These are phyloP conservation scores for Lasioglossum pauxillum DNA, from an alignment of 2,888 invertebrate species.

Conservation along the genomic window DNA sequence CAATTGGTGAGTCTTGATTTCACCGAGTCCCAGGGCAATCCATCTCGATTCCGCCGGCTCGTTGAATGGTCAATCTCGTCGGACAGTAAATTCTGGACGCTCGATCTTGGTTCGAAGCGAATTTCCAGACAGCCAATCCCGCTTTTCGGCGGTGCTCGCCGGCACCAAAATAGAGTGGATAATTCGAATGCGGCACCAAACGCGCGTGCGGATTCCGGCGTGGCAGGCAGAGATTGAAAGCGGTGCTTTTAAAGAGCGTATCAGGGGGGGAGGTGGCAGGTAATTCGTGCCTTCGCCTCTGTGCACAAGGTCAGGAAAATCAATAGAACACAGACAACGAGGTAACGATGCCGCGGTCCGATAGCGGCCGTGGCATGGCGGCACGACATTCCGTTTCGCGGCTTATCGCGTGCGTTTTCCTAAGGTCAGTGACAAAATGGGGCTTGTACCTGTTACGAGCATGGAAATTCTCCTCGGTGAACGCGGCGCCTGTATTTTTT, in stretches of 20 bases:
- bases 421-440: slow-evolving; percentile 62
- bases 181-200: background rate
- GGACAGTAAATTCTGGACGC: background rate
- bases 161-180: background rate
- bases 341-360: slow-evolving; percentile 74
- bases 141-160: background rate
- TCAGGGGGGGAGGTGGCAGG: background rate
- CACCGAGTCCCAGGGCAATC: background rate
- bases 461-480: background rate
- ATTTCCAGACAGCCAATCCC: background rate
- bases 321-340: slow-evolving; percentile 76
- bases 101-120: background rate
- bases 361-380: slow-evolving; percentile 56
- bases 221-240: slow-evolving; percentile 19
- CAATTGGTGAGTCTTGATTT: background rate
- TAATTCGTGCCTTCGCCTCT: slow-evolving; percentile 67
- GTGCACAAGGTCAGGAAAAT: slow-evolving; percentile 77
- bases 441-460: slow-evolving; percentile 9
- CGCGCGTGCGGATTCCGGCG: background rate
- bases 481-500: background rate
- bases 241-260: slow-evolving; percentile 52
- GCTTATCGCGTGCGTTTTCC: slow-evolving; percentile 51
- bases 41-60: slow-evolving; percentile 4
- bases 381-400: slow-evolving; percentile 61
- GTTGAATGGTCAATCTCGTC: background rate